Evolutionary conservation across 1,140 invertebrate genomes (phyloP).

Genomic region (Lethrus apterus): DNA sequence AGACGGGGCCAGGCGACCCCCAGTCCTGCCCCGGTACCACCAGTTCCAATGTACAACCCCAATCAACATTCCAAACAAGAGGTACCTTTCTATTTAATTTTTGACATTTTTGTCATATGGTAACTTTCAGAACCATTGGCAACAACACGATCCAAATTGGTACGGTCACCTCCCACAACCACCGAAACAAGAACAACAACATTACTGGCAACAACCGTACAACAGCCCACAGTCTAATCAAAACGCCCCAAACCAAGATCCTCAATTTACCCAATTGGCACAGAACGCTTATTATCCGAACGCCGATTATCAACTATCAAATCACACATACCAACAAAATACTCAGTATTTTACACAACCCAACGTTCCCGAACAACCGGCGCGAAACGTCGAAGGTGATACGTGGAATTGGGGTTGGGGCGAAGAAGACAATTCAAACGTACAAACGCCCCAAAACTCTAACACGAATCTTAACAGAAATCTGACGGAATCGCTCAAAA

Average conservation of each 20-base stretch:
- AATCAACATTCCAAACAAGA: slow-evolving; percentile 35
- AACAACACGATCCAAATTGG: slow-evolving; percentile 19
- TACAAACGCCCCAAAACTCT: slow-evolving; percentile 16
- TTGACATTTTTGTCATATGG: too few relatives aligned
- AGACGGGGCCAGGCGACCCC: slow-evolving; percentile 29
- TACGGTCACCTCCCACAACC: slow-evolving; percentile 14
- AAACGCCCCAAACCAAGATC: slow-evolving; percentile 11
- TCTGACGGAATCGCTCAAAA: slow-evolving; percentile 38
- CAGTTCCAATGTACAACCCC: slow-evolving; percentile 34
- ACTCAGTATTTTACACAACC: background rate
- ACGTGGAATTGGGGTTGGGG: slow-evolving; percentile 39
- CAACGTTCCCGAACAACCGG: slow-evolving; percentile 7
- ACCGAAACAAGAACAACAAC: slow-evolving; percentile 20
- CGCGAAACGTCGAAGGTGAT: slow-evolving; percentile 21
- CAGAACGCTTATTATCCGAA: slow-evolving; percentile 23
- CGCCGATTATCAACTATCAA: slow-evolving; percentile 16
- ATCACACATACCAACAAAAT: slow-evolving; percentile 4
- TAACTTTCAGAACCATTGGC: slow-evolving; percentile 31
- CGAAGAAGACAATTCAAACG: slow-evolving; percentile 39
- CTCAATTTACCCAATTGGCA: slow-evolving; percentile 17
- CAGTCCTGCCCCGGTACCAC: slow-evolving; percentile 23
- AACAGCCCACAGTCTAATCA: slow-evolving; percentile 15
- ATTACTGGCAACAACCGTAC: slow-evolving; percentile 17
- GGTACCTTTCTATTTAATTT: slow-evolving; percentile 24
- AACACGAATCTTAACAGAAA: slow-evolving; percentile 6